Evolutionary conservation across 2,797 vertebrate species (phyloP).

Genomic region (Tragopan temminckii): DNA sequence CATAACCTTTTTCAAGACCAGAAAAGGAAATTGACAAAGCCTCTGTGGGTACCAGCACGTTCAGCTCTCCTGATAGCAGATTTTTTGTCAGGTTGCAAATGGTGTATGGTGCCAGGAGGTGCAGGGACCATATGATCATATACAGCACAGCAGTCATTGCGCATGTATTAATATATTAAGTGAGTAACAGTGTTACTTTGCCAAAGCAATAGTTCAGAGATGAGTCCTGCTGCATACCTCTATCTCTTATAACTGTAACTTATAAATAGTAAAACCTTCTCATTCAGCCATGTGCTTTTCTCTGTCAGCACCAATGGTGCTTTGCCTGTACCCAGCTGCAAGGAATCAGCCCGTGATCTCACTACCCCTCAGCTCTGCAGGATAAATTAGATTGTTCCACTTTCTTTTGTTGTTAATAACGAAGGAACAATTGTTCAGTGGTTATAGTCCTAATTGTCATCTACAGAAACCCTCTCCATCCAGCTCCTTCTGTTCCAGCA

Average conservation of each 20-base stretch:
- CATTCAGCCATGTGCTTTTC: background rate
- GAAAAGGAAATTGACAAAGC: background rate
- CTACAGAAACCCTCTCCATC: background rate
- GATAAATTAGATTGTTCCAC: background rate
- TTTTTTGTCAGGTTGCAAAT: background rate
- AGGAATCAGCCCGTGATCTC: conserved; percentile 27
- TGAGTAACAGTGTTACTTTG: background rate
- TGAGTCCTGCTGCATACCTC: background rate
- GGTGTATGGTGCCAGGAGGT: background rate
- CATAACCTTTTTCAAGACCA: background rate
- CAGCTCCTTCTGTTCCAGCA: background rate
- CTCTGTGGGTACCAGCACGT: background rate
- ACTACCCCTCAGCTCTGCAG: background rate
- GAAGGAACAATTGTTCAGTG: background rate
- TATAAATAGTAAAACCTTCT: background rate
- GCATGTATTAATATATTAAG: background rate
- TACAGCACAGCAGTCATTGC: background rate
- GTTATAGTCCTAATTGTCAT: background rate
- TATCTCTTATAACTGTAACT: background rate
- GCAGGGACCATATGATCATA: accelerated
- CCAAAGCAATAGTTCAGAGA: background rate
- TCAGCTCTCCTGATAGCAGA: background rate
- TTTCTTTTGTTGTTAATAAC: background rate
- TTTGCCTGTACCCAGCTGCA: conserved; percentile 11
- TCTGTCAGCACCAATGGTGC: background rate